Percentiles rank a stretch among this genome's conserved stretches.
phyloP scores from a whole-genome alignment of 2,113 vertebrate species.

The Cavia porcellus region DNA sequence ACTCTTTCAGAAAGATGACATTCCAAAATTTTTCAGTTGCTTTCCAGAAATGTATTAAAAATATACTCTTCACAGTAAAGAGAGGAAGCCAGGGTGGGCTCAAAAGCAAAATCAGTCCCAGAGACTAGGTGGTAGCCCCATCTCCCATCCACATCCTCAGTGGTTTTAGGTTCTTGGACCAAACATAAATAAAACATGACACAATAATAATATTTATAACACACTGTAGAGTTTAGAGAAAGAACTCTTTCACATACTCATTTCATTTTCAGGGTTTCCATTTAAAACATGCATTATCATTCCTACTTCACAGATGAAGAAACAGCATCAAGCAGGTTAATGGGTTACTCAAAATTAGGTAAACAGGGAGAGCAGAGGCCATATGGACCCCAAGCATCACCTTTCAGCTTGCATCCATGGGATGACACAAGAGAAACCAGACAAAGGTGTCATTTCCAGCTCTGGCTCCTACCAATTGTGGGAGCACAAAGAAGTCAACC shows the following conservation, averaged over 20 bases:
- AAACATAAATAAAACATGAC: constrained; percentile 15
- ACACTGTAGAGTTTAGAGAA: not conserved
- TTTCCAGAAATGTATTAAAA: constrained; percentile 15
- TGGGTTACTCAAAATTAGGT: not conserved
- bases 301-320: not conserved
- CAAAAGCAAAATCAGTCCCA: not conserved
- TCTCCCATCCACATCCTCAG: not conserved
- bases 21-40: not conserved
- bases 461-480: not conserved
- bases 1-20: not conserved
- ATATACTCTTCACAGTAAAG: not conserved
- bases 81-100: not conserved
- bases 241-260: not conserved
- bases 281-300: not conserved
- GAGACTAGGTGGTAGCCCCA: not conserved
- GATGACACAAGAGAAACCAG: not conserved
- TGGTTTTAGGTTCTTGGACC: not conserved
- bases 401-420: not conserved
- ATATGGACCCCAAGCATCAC: not conserved
- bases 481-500: not conserved
- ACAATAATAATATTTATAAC: not conserved
- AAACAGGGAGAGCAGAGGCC: not conserved
- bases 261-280: constrained; percentile 4
- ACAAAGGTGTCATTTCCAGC: not conserved
- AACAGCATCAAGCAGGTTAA: not conserved